Percentiles rank a stretch among this genome's conserved stretches.
Evolutionary conservation across 2,113 vertebrate genomes (phyloP).

Genomic region (Sinosuthora webbiana): DNA sequence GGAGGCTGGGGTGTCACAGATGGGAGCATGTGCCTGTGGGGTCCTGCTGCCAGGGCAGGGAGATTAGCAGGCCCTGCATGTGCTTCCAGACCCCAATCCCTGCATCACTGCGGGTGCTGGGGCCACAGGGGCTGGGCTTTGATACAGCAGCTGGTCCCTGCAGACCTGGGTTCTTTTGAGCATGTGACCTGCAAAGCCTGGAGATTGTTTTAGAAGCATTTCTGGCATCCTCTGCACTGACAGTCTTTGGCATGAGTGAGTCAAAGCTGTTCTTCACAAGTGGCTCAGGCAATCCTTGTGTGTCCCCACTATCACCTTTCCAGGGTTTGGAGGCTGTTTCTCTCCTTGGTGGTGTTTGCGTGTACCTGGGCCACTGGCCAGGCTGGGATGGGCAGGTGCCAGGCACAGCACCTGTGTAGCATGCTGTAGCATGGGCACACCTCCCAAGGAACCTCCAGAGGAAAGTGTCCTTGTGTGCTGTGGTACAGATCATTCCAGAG

Average conservation of each 20-base stretch:
- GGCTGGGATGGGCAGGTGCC: neutral
- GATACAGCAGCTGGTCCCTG: neutral
- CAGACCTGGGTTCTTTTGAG: neutral
- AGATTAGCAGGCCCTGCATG: neutral
- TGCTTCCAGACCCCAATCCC: rapidly evolving
- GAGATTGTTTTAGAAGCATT: neutral
- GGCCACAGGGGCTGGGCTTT: neutral
- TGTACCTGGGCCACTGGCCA: neutral
- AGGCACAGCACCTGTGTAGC: neutral
- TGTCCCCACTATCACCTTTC: neutral
- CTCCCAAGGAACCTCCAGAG: neutral
- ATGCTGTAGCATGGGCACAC: neutral
- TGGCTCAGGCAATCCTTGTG: neutral
- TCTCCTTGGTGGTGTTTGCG: neutral
- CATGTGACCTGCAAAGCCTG: neutral
- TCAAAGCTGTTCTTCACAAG: neutral
- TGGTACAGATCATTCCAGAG: neutral
- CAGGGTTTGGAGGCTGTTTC: neutral
- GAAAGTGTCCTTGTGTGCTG: neutral
- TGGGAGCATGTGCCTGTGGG: neutral
- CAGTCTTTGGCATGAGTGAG: neutral
- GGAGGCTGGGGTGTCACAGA: neutral
- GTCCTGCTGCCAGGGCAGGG: neutral
- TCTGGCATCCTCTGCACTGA: neutral
- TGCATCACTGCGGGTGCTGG: neutral